Evolutionary conservation across 2,797 vertebrate species (phyloP).

Genomic region (Agapornis canus): DNA sequence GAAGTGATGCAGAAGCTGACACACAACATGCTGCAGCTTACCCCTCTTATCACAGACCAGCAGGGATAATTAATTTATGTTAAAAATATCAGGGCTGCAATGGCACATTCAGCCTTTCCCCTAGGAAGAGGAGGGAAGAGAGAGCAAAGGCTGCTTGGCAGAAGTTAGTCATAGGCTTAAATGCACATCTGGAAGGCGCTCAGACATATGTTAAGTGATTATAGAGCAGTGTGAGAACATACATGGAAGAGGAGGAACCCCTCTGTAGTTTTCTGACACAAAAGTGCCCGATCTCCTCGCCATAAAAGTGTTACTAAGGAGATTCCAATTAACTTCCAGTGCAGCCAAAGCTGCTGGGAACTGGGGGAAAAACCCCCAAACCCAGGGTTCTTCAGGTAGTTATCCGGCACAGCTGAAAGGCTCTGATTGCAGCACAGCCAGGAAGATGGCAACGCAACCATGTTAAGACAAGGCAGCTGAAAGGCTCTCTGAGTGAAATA

Average conservation of each 20-base stretch:
- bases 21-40: not conserved
- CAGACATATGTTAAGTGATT: not conserved
- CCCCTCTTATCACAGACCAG: not conserved
- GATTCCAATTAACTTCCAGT: not conserved
- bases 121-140: not conserved
- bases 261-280: not conserved
- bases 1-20: not conserved
- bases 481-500: not conserved
- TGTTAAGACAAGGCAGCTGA: not conserved
- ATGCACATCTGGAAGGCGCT: not conserved
- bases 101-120: not conserved
- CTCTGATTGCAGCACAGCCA: not conserved
- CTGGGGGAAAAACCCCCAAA: fast-evolving
- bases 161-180: not conserved
- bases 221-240: not conserved
- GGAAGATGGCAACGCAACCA: not conserved
- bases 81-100: constrained; percentile 7
- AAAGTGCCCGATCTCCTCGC: not conserved
- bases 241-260: not conserved
- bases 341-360: not conserved
- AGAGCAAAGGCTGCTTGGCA: not conserved
- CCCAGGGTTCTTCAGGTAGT: not conserved
- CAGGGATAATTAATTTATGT: constrained; percentile 11
- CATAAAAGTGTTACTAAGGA: not conserved
- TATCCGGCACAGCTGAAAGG: not conserved